Conservation (phyloP, 2,113 vertebrate genomes). For the Malurus alboscapulatus region DNA sequence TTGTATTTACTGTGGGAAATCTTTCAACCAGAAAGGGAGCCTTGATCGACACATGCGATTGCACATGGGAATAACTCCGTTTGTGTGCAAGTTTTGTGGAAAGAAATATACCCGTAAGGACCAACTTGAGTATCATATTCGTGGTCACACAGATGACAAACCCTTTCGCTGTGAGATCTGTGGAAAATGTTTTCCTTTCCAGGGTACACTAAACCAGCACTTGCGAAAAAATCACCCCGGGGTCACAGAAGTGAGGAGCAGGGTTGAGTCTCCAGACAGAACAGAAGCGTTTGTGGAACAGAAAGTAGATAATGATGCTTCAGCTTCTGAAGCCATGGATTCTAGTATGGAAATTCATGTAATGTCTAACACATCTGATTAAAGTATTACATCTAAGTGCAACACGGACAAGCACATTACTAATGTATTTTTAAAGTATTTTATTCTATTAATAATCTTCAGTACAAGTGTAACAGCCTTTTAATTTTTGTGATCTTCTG, state of each 20-base stretch:
- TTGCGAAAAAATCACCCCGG: slow-evolving; percentile 97
- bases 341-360: slow-evolving; percentile 81
- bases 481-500: slow-evolving; percentile 61
- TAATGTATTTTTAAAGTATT: slow-evolving; percentile 63
- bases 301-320: slow-evolving; percentile 82
- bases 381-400: slow-evolving; percentile 38
- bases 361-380: slow-evolving; percentile 76
- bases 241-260: slow-evolving; percentile 79
- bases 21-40: slow-evolving; percentile 99
- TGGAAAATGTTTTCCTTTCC: slow-evolving; percentile 98
- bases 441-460: slow-evolving; percentile 61
- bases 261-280: slow-evolving; percentile 87
- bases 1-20: slow-evolving; percentile 98
- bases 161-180: slow-evolving; percentile 98
- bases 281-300: slow-evolving; percentile 83
- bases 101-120: slow-evolving; percentile 99
- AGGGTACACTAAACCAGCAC: slow-evolving; percentile 98
- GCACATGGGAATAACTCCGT: slow-evolving; percentile 99
- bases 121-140: slow-evolving; percentile 98
- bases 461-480: slow-evolving; percentile 44
- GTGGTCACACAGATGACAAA: slow-evolving; percentile 98
- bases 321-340: slow-evolving; percentile 83
- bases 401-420: slow-evolving; percentile 73
- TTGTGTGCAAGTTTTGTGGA: slow-evolving; percentile 97
- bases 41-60: slow-evolving; percentile 97